These are phyloP conservation scores for Leptinotarsa texana DNA, from an alignment of 1,140 invertebrate genomes.

Conservation along the genomic window DNA sequence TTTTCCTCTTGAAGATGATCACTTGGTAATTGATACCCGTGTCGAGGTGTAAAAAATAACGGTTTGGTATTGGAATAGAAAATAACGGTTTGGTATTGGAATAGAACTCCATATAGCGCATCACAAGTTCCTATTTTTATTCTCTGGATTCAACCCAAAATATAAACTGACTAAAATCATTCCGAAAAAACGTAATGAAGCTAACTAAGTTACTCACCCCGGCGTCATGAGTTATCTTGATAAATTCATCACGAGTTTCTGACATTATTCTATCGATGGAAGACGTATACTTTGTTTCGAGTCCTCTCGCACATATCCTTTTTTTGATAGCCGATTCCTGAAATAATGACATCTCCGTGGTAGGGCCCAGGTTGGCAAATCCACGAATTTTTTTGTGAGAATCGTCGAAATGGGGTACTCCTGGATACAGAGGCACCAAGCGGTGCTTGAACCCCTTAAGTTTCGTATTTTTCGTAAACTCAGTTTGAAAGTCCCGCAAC, in stretches of 20 bases:
- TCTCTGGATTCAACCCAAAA: background rate
- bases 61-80: background rate
- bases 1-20: no score
- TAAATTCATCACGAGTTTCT: conserved; percentile 36
- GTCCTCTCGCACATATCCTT: conserved; percentile 34
- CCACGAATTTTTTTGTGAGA: conserved; percentile 40
- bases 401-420: conserved; percentile 42
- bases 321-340: conserved; percentile 38
- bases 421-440: conserved; percentile 44
- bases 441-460: conserved; percentile 42
- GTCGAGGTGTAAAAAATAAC: no score
- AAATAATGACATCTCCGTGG: conserved; percentile 43
- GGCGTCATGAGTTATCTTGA: conserved; percentile 37
- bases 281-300: conserved; percentile 32
- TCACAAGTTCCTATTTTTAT: background rate
- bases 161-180: background rate
- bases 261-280: conserved; percentile 35
- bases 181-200: background rate
- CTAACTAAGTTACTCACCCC: conserved; percentile 30
- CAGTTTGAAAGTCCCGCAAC: conserved; percentile 40
- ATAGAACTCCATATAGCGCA: background rate
- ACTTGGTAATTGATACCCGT: no score
- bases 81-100: no score
- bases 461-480: conserved; percentile 45
- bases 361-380: conserved; percentile 43